Evolutionary conservation across 2,797 vertebrate genomes (phyloP).

Genomic region (Myotis planiceps): DNA sequence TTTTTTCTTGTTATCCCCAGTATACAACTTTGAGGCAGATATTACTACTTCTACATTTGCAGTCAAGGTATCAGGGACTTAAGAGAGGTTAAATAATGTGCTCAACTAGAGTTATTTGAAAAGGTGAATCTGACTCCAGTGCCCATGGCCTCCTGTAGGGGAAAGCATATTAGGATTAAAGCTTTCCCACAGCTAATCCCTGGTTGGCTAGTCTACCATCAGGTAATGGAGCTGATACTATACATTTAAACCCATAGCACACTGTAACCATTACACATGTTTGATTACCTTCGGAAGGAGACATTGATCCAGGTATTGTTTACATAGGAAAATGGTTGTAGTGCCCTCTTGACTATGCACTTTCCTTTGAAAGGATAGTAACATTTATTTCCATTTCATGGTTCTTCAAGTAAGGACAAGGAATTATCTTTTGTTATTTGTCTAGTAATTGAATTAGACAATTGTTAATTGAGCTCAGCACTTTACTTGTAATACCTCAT

Average conservation of each 20-base stretch:
- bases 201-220: background rate
- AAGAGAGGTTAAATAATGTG: background rate
- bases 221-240: background rate
- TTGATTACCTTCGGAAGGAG: constrained; percentile 23
- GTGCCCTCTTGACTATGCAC: background rate
- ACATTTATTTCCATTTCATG: constrained; percentile 10
- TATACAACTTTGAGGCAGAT: background rate
- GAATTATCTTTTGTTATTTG: constrained; percentile 21
- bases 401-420: background rate
- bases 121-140: background rate
- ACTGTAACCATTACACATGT: background rate
- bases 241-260: background rate
- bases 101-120: background rate
- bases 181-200: background rate
- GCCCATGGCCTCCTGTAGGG: background rate
- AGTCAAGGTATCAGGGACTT: background rate
- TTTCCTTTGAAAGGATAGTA: constrained; percentile 2
- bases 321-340: background rate
- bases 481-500: background rate
- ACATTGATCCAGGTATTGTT: background rate
- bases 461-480: background rate
- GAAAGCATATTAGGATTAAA: background rate
- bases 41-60: background rate
- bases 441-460: constrained; percentile 15
- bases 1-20: background rate